These are phyloP conservation scores for Tethya wilhelma DNA, from an alignment of 37 sponge, comb jelly and placozoan species.

Conservation along the genomic window DNA sequence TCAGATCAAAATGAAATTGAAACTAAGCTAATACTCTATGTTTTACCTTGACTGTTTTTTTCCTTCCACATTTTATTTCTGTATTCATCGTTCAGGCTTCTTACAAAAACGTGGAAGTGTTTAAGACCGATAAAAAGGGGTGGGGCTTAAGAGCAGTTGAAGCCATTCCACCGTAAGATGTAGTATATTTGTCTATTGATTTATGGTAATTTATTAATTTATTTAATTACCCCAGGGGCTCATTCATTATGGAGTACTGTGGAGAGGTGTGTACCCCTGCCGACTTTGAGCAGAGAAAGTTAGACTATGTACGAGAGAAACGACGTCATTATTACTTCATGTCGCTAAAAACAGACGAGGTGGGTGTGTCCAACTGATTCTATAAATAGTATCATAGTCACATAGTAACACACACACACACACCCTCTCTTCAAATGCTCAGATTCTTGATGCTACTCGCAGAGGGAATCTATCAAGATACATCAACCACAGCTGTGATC, in stretches of 20 bases:
- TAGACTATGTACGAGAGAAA: conserved; percentile 73
- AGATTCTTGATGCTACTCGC: conserved; percentile 95
- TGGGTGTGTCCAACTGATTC: too few relatives aligned
- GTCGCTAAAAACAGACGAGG: conserved; percentile 93
- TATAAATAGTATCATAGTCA: not conserved
- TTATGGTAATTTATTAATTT: too few relatives aligned
- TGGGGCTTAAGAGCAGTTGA: conserved; percentile 86
- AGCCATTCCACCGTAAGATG: conserved; percentile 70
- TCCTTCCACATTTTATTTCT: not conserved
- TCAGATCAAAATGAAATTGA: not conserved
- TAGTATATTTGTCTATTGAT: too few relatives aligned
- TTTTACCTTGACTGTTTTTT: not conserved
- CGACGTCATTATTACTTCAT: conserved; percentile 98
- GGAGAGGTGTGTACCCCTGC: conserved; percentile 90
- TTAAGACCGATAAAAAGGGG: conserved; percentile 93
- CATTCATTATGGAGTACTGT: conserved; percentile 97
- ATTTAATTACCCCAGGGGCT: conserved; percentile 73
- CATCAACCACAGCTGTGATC: conserved; percentile 99
- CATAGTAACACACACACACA: not conserved
- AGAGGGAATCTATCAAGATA: conserved; percentile 92
- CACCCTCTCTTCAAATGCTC: not conserved
- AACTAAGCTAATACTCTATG: too few relatives aligned
- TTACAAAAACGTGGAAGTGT: conserved; percentile 85
- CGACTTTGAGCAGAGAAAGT: conserved; percentile 88
- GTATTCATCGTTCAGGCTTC: conserved; percentile 41